Evolutionary conservation across 2,113 vertebrate genomes (phyloP).

Genomic region (Lichenostomus cassidix): DNA sequence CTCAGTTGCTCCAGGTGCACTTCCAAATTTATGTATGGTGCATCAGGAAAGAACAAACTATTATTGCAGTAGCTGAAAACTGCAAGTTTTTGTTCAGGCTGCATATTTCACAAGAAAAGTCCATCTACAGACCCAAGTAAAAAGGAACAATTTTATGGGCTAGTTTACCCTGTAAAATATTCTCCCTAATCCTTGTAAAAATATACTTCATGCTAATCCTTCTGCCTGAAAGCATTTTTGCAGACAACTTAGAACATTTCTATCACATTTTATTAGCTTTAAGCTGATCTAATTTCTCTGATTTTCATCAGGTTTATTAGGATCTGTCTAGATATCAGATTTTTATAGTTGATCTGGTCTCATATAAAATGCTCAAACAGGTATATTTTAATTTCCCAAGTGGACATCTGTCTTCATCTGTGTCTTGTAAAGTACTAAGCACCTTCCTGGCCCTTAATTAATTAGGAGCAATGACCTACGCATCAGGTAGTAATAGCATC

Average conservation of each 20-base stretch:
- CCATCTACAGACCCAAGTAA: not conserved
- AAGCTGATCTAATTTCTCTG: slow-evolving; percentile 6
- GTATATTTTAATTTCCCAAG: slow-evolving; percentile 24
- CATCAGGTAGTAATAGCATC: slow-evolving; percentile 10
- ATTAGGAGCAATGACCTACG: slow-evolving; percentile 1
- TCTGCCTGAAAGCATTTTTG: slow-evolving; percentile 10
- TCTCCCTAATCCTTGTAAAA: slow-evolving; percentile 5
- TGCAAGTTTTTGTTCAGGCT: not conserved
- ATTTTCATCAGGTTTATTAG: slow-evolving; percentile 8
- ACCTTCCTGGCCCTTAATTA: slow-evolving; percentile 40
- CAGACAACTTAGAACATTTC: slow-evolving; percentile 10
- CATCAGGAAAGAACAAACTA: not conserved
- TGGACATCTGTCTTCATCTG: slow-evolving; percentile 13
- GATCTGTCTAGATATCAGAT: not conserved
- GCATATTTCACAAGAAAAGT: not conserved
- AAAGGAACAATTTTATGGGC: not conserved
- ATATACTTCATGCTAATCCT: slow-evolving; percentile 19
- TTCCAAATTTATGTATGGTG: not conserved
- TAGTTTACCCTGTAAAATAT: slow-evolving; percentile 8
- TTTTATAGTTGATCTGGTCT: not conserved
- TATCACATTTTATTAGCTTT: slow-evolving; percentile 24
- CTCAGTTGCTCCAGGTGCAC: not conserved
- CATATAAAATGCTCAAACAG: not conserved
- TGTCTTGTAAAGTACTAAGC: not conserved
- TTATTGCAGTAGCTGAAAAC: not conserved